Evolutionary conservation across 2,888 invertebrate genomes (phyloP), one percentile per base, ranked within the genome.

Genomic region (Embidobia sp.): DNA sequence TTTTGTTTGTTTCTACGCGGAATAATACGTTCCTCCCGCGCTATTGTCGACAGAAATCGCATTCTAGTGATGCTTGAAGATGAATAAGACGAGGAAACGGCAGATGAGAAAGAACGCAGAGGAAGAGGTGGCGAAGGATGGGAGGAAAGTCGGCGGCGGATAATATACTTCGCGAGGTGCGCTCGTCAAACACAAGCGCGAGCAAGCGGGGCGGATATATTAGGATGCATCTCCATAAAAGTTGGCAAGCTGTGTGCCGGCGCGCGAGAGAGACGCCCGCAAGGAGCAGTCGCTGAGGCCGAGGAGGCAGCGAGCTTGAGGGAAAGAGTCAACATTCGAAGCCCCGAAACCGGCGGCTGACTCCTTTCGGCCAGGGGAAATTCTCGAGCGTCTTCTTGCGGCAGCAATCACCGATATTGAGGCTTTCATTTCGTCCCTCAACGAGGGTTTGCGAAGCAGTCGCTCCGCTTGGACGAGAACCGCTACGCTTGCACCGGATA

Each of bases 141-240:
- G 76, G 74, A 80, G 79, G 81, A n/a, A 78, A 83, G 83, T 82
- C 80, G 78, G 69, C 78, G 66, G 67, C 35, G 48, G 63, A 78
- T 78, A 78, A 78, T 78, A 78, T 78, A 69, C 67, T 75, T 75
- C 79, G 79, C 82, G 81, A 83, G 87, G 87, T 88, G 86, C 86
- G 87, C 87, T 88, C 88, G 87, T 88, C 89, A 89, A 89, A 89
- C 88, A 88, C 88, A 88, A 88, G 86, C 87, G 86, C 85, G 87
- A 87, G 88, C 87, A 87, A 87, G 87, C 87, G 82, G 83, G 84
- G 80, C 84, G 88, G 88, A 87, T 89, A 88, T 89, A 89, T 89
- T 87, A 88, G 87, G 87, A 88, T 87, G 89, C 89, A 88, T 88
- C 88, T 89, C 88, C 88, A 89, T 89, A 87, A 89, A 89, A 89